Conservation (phyloP, 2,888 invertebrate genomes). For the Calliphora vomitoria region DNA sequence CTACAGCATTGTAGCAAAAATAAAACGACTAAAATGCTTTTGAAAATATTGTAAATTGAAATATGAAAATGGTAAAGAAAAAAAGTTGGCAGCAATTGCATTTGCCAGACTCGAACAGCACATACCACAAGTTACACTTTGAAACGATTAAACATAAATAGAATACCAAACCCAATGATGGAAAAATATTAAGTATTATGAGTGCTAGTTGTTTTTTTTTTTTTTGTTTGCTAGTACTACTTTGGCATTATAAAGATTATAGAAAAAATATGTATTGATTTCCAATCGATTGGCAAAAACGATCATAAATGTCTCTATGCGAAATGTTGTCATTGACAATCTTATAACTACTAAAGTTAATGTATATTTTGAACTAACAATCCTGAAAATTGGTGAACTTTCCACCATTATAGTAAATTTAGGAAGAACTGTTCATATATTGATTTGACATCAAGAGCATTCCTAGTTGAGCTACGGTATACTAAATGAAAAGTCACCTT, state of each 20-base stretch:
- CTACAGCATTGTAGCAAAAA: constrained; percentile 5
- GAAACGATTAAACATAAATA: constrained; percentile 50
- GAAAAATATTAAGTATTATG: constrained; percentile 44
- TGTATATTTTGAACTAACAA: no score
- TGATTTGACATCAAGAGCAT: no score
- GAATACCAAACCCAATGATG: constrained; percentile 66
- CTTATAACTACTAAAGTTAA: no score
- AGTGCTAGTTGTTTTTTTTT: constrained; percentile 33
- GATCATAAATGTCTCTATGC: neutral
- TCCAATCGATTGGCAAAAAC: neutral
- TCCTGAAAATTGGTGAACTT: no score
- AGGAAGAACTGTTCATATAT: no score
- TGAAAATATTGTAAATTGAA: constrained; percentile 59
- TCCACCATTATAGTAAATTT: no score
- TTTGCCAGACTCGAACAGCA: constrained; percentile 31
- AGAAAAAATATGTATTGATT: constrained; percentile 16
- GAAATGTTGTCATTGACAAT: no score
- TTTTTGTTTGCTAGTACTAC: constrained; percentile 3
- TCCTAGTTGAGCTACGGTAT: no score
- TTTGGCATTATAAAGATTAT: constrained; percentile 34
- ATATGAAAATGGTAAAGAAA: constrained; percentile 63
- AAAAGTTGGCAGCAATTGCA: constrained; percentile 67
- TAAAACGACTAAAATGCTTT: constrained; percentile 6
- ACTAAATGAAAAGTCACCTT: no score
- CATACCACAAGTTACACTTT: constrained; percentile 50